Evolutionary conservation across 1,140 invertebrate species (phyloP).

Genomic region (Brachionus rubens): DNA sequence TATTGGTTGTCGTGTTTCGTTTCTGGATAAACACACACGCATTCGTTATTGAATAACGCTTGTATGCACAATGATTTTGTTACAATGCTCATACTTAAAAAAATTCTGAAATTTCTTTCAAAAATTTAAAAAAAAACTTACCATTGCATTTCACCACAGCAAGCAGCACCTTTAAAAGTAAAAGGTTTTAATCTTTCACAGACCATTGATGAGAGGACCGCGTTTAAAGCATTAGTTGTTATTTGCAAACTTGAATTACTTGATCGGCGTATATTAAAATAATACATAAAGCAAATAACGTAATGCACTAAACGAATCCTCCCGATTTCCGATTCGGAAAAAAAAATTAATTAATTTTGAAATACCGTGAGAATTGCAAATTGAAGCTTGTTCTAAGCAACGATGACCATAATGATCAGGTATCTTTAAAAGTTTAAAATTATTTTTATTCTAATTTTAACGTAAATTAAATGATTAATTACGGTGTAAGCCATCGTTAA

Average conservation of each 20-base stretch:
- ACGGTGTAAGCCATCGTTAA: background rate
- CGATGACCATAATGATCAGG: background rate
- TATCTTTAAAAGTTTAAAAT: slow-evolving; percentile 5
- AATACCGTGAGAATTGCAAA: slow-evolving; percentile 7
- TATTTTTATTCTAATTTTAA: background rate
- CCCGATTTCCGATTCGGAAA: no score
- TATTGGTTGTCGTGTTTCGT: background rate
- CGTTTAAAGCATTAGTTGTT: no score
- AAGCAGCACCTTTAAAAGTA: no score
- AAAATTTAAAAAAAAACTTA: background rate
- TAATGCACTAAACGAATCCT: no score
- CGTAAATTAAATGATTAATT: background rate
- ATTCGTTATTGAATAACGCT: slow-evolving; percentile 11
- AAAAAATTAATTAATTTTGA: no score
- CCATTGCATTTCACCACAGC: slow-evolving; percentile 39
- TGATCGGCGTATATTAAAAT: no score
- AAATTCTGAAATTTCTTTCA: no score
- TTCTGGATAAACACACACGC: slow-evolving; percentile 9
- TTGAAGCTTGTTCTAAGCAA: slow-evolving; percentile 30
- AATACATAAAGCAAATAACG: no score
- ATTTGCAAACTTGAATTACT: no score
- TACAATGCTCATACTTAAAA: slow-evolving; percentile 12
- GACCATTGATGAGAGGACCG: no score
- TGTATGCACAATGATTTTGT: background rate
- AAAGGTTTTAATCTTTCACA: no score